Evolutionary conservation across 2,797 vertebrate genomes (phyloP), one percentile per base, ranked within the genome.

Genomic region (Setipinna tenuifilis): DNA sequence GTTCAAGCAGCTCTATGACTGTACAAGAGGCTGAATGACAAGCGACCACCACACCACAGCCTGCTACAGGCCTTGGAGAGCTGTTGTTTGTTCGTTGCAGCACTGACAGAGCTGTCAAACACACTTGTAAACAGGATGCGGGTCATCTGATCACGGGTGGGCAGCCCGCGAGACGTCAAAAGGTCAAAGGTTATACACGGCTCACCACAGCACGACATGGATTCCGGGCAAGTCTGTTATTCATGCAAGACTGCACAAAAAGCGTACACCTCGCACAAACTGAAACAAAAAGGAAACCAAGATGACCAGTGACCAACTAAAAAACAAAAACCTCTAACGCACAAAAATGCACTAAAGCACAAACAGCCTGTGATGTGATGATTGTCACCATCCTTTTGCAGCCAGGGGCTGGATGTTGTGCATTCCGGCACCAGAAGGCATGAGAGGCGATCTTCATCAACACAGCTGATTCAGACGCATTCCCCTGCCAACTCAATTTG

Each of bases 401-500:
- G 31, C 35, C 31, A 78, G 17, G 17, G 68, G 16, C 21, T 71
- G 68, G 71, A 44, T 44, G 19, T 44, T 17, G 6, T 41, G 31
- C 31, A 44, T 41, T 78, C 19, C 71, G 19, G 35, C 17, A 19
- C 31, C 71, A 78, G 71, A 44, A 78, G 31, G 71, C 71, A 78
- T 25, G 17, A 78, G 31, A 44, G 41, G 31, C 50, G 14, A 54
- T 54, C 50, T 54, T 54, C 50, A 54, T 14, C 50, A 54, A 54
- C 50, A 54, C 50, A 54, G 50, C 50, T 10, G 9, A 54, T 25
- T 78, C 35, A 44, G 71, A 41, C 71, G 23, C 71, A 78, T 78
- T 78, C 71, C 31, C 35, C 71, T 78, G 71, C 71, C 71, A 78
- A 78, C 71, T 78, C 35, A 78, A 44, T 78, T 78, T 78, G 35